A percentile compares a stretch with the other conserved stretches of the same genome.
Conservation (phyloP, 2,113 vertebrate genomes). For the Hydrochoerus hydrochaeris region DNA sequence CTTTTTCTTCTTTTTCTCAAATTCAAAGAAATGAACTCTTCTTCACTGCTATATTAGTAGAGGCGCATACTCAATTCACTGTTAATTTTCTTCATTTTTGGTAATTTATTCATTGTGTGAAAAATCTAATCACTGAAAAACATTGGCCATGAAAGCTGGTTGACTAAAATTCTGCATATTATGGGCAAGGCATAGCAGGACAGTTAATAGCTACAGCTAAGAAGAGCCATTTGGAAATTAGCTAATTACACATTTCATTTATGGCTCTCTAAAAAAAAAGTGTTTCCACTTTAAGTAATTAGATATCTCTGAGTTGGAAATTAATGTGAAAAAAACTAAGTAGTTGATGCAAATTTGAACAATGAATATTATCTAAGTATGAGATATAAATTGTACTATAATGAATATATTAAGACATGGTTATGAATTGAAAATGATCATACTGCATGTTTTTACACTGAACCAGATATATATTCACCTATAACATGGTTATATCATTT, state of each 20-base stretch:
- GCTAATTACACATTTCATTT: conserved; percentile 46
- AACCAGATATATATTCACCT: not conserved
- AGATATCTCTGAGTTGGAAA: not conserved
- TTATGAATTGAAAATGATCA: not conserved
- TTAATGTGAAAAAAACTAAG: not conserved
- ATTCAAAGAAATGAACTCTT: not conserved
- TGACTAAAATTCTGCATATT: not conserved
- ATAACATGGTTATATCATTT: not conserved
- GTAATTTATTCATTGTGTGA: conserved; percentile 1
- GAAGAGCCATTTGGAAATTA: conserved; percentile 24
- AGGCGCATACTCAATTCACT: not conserved
- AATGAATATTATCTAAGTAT: not conserved
- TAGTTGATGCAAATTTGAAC: not conserved
- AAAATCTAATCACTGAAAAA: not conserved
- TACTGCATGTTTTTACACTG: not conserved
- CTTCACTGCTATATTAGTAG: not conserved
- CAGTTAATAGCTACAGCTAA: not conserved
- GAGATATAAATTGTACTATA: not conserved
- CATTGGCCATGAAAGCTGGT: not conserved
- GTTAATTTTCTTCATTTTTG: not conserved
- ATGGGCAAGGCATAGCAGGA: not conserved
- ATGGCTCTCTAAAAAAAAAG: not conserved
- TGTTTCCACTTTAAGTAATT: not conserved
- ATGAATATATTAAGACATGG: not conserved
- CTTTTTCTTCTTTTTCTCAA: not conserved